Percentiles rank a stretch among this genome's conserved stretches.
Evolutionary conservation across 2,888 invertebrate species (phyloP).

Genomic region (Halictus ligatus): DNA sequence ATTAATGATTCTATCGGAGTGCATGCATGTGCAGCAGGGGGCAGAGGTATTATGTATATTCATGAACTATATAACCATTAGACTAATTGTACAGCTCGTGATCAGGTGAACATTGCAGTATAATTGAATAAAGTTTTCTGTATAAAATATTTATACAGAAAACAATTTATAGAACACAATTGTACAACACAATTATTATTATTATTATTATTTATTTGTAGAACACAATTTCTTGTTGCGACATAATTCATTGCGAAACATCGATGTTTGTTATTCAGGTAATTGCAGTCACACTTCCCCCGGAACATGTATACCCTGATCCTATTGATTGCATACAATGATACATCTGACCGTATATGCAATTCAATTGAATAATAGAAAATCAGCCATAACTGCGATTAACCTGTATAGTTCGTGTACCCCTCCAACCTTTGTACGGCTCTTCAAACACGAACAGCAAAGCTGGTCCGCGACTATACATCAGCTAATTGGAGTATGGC

Average conservation of each 20-base stretch:
- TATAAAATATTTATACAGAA: background rate
- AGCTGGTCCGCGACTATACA: background rate
- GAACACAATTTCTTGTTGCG: background rate
- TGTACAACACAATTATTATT: too few relatives aligned
- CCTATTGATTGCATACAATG: background rate
- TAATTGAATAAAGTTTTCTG: background rate
- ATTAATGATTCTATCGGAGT: background rate
- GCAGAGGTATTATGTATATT: background rate
- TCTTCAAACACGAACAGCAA: background rate
- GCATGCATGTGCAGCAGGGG: background rate
- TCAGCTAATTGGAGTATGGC: background rate
- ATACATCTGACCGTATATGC: background rate
- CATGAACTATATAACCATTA: background rate
- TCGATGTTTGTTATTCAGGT: background rate
- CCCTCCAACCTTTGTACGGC: background rate
- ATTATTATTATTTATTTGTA: too few relatives aligned
- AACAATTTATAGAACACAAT: too few relatives aligned
- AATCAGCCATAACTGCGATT: background rate
- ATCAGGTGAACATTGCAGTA: background rate
- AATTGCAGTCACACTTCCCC: background rate
- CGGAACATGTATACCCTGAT: too few relatives aligned
- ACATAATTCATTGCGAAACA: background rate
- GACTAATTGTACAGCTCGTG: background rate
- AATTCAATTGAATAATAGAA: background rate
- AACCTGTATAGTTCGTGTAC: background rate